These are phyloP conservation scores for Latrodectus elegans DNA, from an alignment of 2,888 invertebrate genomes.

Conservation along the genomic window DNA sequence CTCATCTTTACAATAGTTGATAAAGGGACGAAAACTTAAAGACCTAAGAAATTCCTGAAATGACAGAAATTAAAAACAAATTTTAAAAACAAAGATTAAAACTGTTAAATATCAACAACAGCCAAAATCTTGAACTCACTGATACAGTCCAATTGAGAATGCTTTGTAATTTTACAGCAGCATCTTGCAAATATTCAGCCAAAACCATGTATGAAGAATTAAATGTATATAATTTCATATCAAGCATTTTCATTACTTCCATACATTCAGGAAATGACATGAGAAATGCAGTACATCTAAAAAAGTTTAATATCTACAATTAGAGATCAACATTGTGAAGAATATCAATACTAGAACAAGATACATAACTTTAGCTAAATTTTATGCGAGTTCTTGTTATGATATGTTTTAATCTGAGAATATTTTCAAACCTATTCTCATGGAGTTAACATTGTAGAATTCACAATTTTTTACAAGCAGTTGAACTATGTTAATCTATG, in stretches of 20 bases:
- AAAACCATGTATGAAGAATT: conserved; percentile 68
- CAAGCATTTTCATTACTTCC: conserved; percentile 43
- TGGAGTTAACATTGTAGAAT: too few species aligned
- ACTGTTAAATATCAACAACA: neutral
- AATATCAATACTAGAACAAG: too few species aligned
- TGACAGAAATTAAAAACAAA: conserved; percentile 1
- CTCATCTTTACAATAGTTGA: conserved; percentile 26
- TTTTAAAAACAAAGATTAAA: neutral
- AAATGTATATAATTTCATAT: conserved; percentile 62
- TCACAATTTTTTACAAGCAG: too few species aligned
- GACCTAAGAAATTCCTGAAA: conserved; percentile 40
- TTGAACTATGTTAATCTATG: too few species aligned
- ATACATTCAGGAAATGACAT: conserved; percentile 34
- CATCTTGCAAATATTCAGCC: conserved; percentile 67
- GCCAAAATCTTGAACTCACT: conserved; percentile 6
- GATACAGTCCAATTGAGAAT: conserved; percentile 37
- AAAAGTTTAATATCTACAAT: neutral
- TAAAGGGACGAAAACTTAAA: conserved; percentile 8
- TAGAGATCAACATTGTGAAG: too few species aligned
- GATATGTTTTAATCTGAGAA: too few species aligned
- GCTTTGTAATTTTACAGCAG: conserved; percentile 60
- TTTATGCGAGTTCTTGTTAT: too few species aligned
- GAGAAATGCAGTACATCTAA: conserved; percentile 54
- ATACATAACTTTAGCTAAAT: too few species aligned
- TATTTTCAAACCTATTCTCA: too few species aligned